Conservation (phyloP, 2,888 invertebrate genomes). For the Exocentrus adspersus region DNA sequence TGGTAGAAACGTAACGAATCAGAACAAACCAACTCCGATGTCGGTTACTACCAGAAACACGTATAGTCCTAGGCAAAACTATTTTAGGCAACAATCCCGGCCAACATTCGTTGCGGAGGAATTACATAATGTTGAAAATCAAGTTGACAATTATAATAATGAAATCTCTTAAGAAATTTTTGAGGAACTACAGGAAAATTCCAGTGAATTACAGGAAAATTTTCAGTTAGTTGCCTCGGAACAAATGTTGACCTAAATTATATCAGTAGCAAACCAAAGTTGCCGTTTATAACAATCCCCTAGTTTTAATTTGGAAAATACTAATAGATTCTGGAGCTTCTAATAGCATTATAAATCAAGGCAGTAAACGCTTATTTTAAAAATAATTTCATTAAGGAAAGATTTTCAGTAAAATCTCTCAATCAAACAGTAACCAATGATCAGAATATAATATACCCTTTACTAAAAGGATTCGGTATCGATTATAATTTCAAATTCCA, state of each 20-base stretch:
- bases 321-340: constrained; percentile 31
- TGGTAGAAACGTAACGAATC: not conserved
- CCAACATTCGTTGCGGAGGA: not conserved
- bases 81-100: not conserved
- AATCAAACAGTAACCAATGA: not conserved
- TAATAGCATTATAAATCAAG: constrained; percentile 21
- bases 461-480: too few relatives aligned
- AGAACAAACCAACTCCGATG: not conserved
- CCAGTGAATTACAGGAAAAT: not conserved
- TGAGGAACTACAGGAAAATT: not conserved
- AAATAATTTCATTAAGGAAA: constrained; percentile 1
- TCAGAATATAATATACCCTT: not conserved
- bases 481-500: too few relatives aligned
- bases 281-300: constrained; percentile 32
- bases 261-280: constrained; percentile 33
- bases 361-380: constrained; percentile 17
- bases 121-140: not conserved
- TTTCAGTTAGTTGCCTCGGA: constrained; percentile 1
- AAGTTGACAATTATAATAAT: not conserved
- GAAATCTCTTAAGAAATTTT: not conserved
- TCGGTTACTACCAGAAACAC: not conserved
- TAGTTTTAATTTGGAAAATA: constrained; percentile 19
- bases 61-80: not conserved
- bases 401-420: not conserved
- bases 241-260: constrained; percentile 10